phyloP scores from a whole-genome alignment of 2,888 invertebrate species.

The Pollenia labialis region DNA sequence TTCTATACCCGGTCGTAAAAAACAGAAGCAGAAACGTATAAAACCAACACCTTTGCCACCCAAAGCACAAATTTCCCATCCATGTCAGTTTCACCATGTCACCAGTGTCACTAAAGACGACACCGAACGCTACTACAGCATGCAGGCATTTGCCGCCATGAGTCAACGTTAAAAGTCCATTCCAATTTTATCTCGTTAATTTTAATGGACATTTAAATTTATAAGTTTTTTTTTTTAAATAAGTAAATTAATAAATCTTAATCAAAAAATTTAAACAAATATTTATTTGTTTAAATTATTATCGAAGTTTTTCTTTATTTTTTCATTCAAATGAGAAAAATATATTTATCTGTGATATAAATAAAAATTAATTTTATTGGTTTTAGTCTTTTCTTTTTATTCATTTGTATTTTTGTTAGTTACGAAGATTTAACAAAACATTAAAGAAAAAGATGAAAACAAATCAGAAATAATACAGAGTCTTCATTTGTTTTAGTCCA shows the following conservation, averaged over 20 bases:
- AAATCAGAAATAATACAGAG: neutral
- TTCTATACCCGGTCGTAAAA: conserved; percentile 87
- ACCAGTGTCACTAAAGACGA: conserved; percentile 90
- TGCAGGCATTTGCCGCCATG: conserved; percentile 87
- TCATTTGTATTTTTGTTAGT: conserved; percentile 39
- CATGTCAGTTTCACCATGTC: conserved; percentile 93
- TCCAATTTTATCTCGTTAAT: neutral
- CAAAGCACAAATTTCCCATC: conserved; percentile 92
- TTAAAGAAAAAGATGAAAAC: neutral
- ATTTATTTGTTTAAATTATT: conserved; percentile 25
- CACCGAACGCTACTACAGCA: conserved; percentile 87
- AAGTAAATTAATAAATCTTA: neutral
- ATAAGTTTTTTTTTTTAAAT: neutral
- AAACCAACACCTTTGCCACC: conserved; percentile 88
- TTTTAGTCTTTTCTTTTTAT: conserved; percentile 26
- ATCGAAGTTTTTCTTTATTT: conserved; percentile 11
- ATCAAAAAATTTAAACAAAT: conserved; percentile 36
- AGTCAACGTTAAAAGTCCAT: conserved; percentile 80
- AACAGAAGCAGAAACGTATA: conserved; percentile 86
- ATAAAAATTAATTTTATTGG: conserved; percentile 52
- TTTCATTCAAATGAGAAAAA: conserved; percentile 34
- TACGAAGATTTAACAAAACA: conserved; percentile 26
- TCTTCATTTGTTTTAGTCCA: conserved; percentile 6
- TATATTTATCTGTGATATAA: conserved; percentile 72
- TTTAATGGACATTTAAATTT: conserved; percentile 18